phyloP scores from a whole-genome alignment of 2,888 invertebrate genomes.

The Drosophila kanekoi region DNA sequence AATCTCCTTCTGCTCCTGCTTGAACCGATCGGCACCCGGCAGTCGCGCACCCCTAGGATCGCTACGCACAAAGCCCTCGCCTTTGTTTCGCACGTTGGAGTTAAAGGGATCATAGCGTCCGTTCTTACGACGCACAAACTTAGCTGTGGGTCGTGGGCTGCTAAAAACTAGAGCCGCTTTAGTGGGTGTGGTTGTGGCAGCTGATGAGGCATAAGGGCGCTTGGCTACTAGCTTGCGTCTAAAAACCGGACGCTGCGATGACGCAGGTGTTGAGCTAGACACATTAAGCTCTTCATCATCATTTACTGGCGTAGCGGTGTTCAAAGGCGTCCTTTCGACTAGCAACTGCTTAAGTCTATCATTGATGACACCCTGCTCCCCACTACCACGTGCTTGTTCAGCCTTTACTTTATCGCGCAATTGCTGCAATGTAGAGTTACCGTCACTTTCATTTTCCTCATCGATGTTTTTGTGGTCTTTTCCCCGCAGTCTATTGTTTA shows the following conservation, averaged over 20 bases:
- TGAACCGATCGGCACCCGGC: slow-evolving; percentile 72
- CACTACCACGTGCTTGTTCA: slow-evolving; percentile 58
- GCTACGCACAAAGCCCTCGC: slow-evolving; percentile 69
- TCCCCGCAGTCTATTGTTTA: slow-evolving; percentile 42
- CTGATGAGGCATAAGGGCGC: slow-evolving; percentile 71
- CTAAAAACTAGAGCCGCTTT: slow-evolving; percentile 31
- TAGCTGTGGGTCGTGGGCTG: slow-evolving; percentile 60
- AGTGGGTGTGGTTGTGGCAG: slow-evolving; percentile 42
- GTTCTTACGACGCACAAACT: slow-evolving; percentile 75
- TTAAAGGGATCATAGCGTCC: slow-evolving; percentile 74
- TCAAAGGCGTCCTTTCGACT: slow-evolving; percentile 44
- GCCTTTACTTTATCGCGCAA: slow-evolving; percentile 69
- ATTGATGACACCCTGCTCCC: slow-evolving; percentile 65
- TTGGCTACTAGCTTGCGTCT: slow-evolving; percentile 78
- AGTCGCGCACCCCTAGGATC: slow-evolving; percentile 62
- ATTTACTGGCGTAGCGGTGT: slow-evolving; percentile 2
- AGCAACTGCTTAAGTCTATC: slow-evolving; percentile 73
- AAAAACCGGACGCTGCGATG: slow-evolving; percentile 58
- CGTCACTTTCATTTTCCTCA: slow-evolving; percentile 34
- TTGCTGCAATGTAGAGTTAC: slow-evolving; percentile 56
- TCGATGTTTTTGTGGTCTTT: slow-evolving; percentile 2
- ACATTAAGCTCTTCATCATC: slow-evolving; percentile 10
- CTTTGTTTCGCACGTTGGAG: slow-evolving; percentile 61
- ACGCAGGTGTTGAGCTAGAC: slow-evolving; percentile 1
- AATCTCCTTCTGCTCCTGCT: slow-evolving; percentile 33